A percentile compares a stretch with the other conserved stretches of the same genome.
Evolutionary conservation across 2,797 vertebrate species (phyloP).

Genomic region (Takifugu rubripes): DNA sequence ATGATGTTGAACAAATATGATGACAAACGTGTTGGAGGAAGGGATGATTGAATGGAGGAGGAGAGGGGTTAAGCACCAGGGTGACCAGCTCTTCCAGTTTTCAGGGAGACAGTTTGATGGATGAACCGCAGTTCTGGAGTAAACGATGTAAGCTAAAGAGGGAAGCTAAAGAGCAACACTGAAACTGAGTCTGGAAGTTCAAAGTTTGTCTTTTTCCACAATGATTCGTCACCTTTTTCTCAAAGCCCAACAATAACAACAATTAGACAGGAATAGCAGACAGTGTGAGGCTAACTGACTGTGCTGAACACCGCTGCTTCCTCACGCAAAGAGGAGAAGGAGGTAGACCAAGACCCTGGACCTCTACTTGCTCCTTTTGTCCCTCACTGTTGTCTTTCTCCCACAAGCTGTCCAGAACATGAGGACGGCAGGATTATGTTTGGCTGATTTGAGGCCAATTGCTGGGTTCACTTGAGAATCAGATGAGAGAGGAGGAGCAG

Average conservation of each 20-base stretch:
- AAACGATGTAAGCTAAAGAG: slow-evolving; percentile 30
- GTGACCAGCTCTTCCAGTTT: slow-evolving; percentile 63
- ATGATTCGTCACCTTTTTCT: neutral
- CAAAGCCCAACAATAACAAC: slow-evolving; percentile 64
- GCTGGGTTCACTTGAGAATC: slow-evolving; percentile 56
- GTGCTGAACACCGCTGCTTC: slow-evolving; percentile 58
- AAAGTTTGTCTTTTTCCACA: neutral
- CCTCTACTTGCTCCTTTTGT: slow-evolving; percentile 47
- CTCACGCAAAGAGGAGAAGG: slow-evolving; percentile 46
- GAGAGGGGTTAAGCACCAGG: slow-evolving; percentile 65
- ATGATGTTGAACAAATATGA: slow-evolving; percentile 28
- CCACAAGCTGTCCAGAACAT: slow-evolving; percentile 33
- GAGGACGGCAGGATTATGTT: slow-evolving; percentile 66
- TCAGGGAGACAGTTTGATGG: slow-evolving; percentile 65
- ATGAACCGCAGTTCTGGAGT: slow-evolving; percentile 48
- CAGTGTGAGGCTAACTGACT: slow-evolving; percentile 59
- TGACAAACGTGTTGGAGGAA: slow-evolving; percentile 3
- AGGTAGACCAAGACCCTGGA: slow-evolving; percentile 39
- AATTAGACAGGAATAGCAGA: slow-evolving; percentile 73
- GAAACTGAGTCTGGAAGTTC: slow-evolving; percentile 21
- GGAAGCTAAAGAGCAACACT: slow-evolving; percentile 8
- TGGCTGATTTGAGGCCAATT: slow-evolving; percentile 76
- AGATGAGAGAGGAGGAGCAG: slow-evolving; percentile 49
- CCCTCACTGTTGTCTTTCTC: slow-evolving; percentile 33
- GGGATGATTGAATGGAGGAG: slow-evolving; percentile 50